These are phyloP conservation scores for Micronycteris hirsuta DNA, from an alignment of 2,113 vertebrate species.

Conservation along the genomic window DNA sequence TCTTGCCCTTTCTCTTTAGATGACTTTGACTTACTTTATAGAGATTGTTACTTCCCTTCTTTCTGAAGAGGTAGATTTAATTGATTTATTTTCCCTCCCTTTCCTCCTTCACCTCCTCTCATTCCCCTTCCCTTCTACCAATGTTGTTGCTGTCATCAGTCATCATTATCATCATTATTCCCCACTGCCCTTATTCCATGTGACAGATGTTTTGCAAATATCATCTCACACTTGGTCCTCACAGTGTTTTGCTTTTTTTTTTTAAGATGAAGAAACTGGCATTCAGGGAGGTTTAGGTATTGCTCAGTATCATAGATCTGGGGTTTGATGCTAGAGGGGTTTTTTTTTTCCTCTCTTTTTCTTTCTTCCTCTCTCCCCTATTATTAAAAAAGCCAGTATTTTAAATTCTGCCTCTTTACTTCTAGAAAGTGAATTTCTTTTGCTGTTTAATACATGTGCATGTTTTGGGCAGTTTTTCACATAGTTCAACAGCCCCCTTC, in stretches of 20 bases:
- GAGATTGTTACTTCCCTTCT: neutral
- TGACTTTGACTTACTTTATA: neutral
- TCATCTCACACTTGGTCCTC: neutral
- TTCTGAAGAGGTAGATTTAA: neutral
- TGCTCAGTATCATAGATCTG: neutral
- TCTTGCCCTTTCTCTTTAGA: neutral
- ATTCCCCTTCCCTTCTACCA: neutral
- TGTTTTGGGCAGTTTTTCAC: neutral
- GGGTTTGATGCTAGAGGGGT: neutral
- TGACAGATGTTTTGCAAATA: neutral
- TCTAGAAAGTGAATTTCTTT: neutral
- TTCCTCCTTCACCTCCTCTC: neutral
- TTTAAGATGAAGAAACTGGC: neutral
- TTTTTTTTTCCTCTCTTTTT: neutral
- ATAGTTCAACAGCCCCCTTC: neutral
- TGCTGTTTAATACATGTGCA: neutral
- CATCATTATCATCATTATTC: neutral
- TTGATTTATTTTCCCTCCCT: neutral
- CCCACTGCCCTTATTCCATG: neutral
- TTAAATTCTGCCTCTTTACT: neutral
- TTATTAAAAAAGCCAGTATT: neutral
- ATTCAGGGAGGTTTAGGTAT: neutral
- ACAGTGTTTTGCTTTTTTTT: neutral
- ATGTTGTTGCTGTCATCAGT: neutral
- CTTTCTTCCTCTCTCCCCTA: neutral